Percentiles rank a stretch among this genome's conserved stretches.
Evolutionary conservation across 2,113 vertebrate genomes (phyloP).

Genomic region (Peucedramus taeniatus): DNA sequence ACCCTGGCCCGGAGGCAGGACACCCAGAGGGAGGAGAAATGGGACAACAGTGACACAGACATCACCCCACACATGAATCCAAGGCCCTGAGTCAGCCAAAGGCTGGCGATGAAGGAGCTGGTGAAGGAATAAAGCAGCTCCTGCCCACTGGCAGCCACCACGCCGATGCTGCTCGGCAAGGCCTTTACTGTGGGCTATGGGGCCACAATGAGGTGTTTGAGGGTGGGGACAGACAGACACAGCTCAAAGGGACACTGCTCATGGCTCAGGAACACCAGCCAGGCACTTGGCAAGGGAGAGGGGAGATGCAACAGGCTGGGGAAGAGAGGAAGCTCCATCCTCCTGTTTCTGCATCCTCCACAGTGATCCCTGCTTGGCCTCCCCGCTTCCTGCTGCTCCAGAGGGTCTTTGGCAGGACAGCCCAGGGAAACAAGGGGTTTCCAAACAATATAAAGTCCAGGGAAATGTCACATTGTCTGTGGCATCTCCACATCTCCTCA

Average conservation of each 20-base stretch:
- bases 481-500: neutral
- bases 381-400: neutral
- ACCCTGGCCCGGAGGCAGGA: fast-evolving
- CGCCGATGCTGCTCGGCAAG: neutral
- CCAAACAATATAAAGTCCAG: fast-evolving
- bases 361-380: neutral
- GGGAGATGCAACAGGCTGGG: neutral
- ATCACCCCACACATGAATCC: fast-evolving
- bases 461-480: neutral
- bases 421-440: neutral
- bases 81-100: fast-evolving
- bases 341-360: fast-evolving
- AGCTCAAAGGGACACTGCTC: neutral
- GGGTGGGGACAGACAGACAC: neutral
- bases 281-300: fast-evolving
- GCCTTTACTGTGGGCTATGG: fast-evolving
- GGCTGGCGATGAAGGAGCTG: neutral
- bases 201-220: fast-evolving
- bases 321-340: neutral
- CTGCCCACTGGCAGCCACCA: neutral
- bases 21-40: neutral
- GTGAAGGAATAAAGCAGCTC: neutral
- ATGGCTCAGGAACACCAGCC: neutral
- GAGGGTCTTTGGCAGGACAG: fast-evolving
- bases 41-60: fast-evolving